Base-by-base conservation (phyloP, 2,113 vertebrate species). In the Pelmatolapia mariae region DNA sequence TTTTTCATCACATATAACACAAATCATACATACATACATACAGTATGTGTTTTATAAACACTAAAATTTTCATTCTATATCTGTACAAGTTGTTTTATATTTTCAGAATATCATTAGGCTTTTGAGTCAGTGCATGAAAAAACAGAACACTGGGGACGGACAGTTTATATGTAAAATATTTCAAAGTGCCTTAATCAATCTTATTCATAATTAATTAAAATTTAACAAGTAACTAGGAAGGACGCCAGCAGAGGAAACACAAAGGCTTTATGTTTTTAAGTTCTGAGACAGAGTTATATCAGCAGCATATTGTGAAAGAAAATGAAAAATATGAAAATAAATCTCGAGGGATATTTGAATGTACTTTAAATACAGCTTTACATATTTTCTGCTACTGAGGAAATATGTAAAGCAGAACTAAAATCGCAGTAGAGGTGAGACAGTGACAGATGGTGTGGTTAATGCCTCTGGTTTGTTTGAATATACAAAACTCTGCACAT, bases 211-310 rank as follows among this genome's bases (percentile, higher is more conserved):
- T 59, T 59, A 59, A 29, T 59, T 59, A 5, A 59, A 29, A 59
- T 59, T 16, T 59, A 59, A 29, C 24, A 66, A 66, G 19, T 36
- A 66, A 66, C 6, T 0, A 36, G 36, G 33, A 66, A 38, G 6
- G 6, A 10, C 6, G 4, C 6, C 61, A 36, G 33, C 19, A 66
- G 6, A 22, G 19, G 33, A 66, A 33, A 68, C 10, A 13, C 19
- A 68, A 68, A 68, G 33, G 10, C 11, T 38, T 38, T 5, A 38
- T 68, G 19, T 38, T 19, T 68, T 68, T 68, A 36, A 68, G 6
- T 68, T 66, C 10, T 2, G 1, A n/a, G 0, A 38, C 3, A 8
- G 31, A 38, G 31, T n/a, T 18, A 38, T n/a, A 22, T 0, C 61
- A 38, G 18, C 4, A 66, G 12, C 4, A 66, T 38, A 66, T 66